A percentile compares a stretch with the other conserved stretches of the same genome.
These are phyloP conservation scores for Cherax destructor DNA, from an alignment of 1,140 invertebrate species.

Conservation along the genomic window DNA sequence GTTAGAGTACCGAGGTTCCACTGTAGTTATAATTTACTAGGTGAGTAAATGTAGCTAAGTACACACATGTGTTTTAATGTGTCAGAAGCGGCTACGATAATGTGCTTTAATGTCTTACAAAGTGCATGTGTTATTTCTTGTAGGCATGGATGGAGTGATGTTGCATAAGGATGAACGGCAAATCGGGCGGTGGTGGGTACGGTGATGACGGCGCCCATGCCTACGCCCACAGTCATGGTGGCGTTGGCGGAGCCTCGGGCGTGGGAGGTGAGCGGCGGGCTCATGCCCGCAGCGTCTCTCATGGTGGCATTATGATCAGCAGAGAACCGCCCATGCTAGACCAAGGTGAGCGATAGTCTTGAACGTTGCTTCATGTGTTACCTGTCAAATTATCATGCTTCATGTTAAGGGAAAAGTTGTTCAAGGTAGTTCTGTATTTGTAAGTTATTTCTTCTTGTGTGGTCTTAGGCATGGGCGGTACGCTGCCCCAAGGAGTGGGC, in stretches of 20 bases:
- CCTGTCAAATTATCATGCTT: no score
- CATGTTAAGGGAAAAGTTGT: no score
- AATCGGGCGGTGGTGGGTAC: constrained; percentile 1
- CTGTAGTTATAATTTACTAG: no score
- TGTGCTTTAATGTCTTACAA: no score
- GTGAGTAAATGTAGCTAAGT: no score
- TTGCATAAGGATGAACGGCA: constrained; percentile 41
- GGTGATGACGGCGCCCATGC: not conserved
- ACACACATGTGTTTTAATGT: no score
- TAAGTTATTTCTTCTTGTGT: no score
- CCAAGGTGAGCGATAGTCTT: constrained; percentile 18
- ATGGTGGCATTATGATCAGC: constrained; percentile 63
- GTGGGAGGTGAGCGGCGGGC: constrained; percentile 23
- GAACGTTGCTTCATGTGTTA: no score
- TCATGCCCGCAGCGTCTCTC: constrained; percentile 66
- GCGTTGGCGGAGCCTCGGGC: not conserved
- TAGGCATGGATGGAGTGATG: constrained; percentile 36
- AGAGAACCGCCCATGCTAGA: constrained; percentile 8
- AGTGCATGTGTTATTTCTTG: not conserved
- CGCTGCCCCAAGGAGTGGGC: constrained; percentile 16
- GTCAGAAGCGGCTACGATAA: no score
- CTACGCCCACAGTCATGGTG: not conserved
- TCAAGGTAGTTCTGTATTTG: no score
- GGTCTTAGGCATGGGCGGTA: not conserved
- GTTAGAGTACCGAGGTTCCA: no score